A percentile compares a stretch with the other conserved stretches of the same genome.
phyloP scores from a whole-genome alignment of 2,888 invertebrate genomes.

The Nymphalis c-album region DNA sequence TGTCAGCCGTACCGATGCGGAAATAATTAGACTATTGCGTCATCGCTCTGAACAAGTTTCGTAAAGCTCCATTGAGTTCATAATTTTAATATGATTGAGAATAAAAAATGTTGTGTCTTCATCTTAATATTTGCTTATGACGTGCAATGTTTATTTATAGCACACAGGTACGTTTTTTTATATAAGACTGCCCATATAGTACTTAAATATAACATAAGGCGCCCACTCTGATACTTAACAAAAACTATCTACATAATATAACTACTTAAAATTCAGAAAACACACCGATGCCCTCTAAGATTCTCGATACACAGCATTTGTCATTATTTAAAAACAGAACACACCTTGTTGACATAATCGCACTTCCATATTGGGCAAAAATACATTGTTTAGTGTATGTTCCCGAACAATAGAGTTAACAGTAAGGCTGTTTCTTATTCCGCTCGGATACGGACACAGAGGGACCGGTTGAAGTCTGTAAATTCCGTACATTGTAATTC shows the following conservation, averaged over 20 bases:
- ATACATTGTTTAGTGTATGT: slow-evolving; percentile 74
- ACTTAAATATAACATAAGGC: slow-evolving; percentile 16
- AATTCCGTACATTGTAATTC: slow-evolving; percentile 77
- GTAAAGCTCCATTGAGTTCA: slow-evolving; percentile 40
- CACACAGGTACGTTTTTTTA: not conserved
- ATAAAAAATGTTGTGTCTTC: slow-evolving; percentile 1
- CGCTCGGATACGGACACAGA: slow-evolving; percentile 72
- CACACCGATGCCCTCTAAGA: slow-evolving; percentile 50
- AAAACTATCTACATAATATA: slow-evolving; percentile 23
- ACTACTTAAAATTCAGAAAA: slow-evolving; percentile 57
- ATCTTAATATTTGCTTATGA: not conserved
- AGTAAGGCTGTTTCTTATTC: slow-evolving; percentile 79
- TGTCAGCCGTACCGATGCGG: slow-evolving; percentile 65
- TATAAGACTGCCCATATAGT: slow-evolving; percentile 3
- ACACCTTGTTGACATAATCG: slow-evolving; percentile 76
- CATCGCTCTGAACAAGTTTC: slow-evolving; percentile 46
- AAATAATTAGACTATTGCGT: slow-evolving; percentile 69
- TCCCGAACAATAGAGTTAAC: slow-evolving; percentile 76
- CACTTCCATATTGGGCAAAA: slow-evolving; percentile 75
- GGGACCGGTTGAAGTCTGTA: slow-evolving; percentile 64
- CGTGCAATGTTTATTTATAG: not conserved
- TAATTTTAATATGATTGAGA: slow-evolving; percentile 23
- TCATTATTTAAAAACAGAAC: slow-evolving; percentile 76
- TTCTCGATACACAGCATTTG: slow-evolving; percentile 59
- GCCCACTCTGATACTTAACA: slow-evolving; percentile 16